Percentiles rank a stretch among this genome's conserved stretches.
Conservation (phyloP, 2,113 vertebrate species). For the Prionailurus viverrinus region DNA sequence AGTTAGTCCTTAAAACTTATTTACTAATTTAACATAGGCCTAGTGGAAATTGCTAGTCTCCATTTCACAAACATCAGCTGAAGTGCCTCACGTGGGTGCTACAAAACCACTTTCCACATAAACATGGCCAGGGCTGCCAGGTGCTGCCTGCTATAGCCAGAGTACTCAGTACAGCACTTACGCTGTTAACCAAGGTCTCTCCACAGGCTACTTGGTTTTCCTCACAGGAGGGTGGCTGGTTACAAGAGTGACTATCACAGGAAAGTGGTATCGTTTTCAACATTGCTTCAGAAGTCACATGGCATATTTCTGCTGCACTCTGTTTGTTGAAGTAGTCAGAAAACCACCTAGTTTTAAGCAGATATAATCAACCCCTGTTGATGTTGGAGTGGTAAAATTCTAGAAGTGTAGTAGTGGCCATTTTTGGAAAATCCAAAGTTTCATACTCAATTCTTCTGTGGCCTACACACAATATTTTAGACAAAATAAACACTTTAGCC, state of each 20-base stretch:
- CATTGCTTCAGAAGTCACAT: background rate
- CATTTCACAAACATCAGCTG: background rate
- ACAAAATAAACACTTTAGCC: background rate
- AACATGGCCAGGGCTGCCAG: background rate
- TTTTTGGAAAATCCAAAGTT: background rate
- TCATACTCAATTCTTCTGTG: background rate
- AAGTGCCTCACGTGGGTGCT: background rate
- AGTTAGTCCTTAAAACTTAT: background rate
- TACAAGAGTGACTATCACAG: background rate
- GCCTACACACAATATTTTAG: background rate
- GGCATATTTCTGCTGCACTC: background rate
- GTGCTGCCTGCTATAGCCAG: background rate
- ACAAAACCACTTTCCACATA: background rate
- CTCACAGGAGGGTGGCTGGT: background rate
- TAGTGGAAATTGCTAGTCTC: background rate
- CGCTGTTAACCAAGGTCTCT: background rate
- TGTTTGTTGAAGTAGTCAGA: background rate
- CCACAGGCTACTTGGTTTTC: background rate
- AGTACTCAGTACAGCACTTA: fast-evolving
- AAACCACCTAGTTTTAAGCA: background rate
- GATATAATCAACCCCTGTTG: no score
- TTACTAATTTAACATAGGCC: background rate
- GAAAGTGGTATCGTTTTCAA: background rate
- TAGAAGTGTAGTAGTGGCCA: background rate
- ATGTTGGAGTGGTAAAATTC: background rate